Base-by-base conservation (phyloP, 2,113 vertebrate species). In the Spea bombifrons region DNA sequence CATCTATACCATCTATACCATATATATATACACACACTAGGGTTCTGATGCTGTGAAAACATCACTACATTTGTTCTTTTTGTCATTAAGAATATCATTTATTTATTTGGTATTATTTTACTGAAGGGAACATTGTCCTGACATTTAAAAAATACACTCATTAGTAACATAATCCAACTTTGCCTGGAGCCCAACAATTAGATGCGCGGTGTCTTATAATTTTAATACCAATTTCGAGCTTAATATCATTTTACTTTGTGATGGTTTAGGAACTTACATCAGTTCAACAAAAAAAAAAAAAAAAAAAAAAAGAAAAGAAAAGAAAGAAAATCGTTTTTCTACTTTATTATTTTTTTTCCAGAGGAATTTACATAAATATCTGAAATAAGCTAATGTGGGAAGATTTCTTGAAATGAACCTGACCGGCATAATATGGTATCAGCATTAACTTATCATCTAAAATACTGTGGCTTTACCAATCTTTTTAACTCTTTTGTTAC, bases 141-240 rank as follows among this genome's bases (percentile, higher is more conserved):
- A 71, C 76, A 79, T 79, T 79, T 79, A 79, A 55, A 71, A 66
- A 72, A 72, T 45, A 78, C 69, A 66, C 61, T 79, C 70, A 79
- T 79, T 79, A 79, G 76, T 57, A 43, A 53, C 53, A 30, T 73
- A 49, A 72, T 78, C 69, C 76, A 15, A 30, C 30, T n/a, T 73
- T 47, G 76, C 76, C 76, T 64, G 48, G 43, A 79, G 76, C 69
- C 9, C 17, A 66, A 43, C 76, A 79, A 79, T 79, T 79, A 79
- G 45, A 66, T 66, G 30, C 61, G 45, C 13, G 59, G 69, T 44
- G 73, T 55, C 50, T 53, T 57, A 59, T 61, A 64, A 78, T 72
- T 71, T 78, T 64, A 71, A 72, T 71, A 71, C 69, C 68, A 78
- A 73, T 73, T 79, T 71, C 30, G 64, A 78, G 43, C 73, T 66